phyloP scores from a whole-genome alignment of 2,113 vertebrate species.

The Opisthocomus hoazin region DNA sequence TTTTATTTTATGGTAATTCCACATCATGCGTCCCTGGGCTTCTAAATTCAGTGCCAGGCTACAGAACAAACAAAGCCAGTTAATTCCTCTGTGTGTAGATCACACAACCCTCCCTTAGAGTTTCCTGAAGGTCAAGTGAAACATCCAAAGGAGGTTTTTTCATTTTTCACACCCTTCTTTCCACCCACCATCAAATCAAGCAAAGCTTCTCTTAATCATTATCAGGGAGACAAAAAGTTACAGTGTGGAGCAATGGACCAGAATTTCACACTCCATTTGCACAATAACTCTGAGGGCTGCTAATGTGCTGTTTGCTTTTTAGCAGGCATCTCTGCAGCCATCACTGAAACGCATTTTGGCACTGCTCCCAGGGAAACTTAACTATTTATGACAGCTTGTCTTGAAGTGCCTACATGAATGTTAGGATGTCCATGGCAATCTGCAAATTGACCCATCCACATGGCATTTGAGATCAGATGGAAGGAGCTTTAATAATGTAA shows the following conservation, averaged over 20 bases:
- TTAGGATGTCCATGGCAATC: slow-evolving; percentile 61
- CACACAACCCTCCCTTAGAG: background rate
- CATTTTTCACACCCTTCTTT: slow-evolving; percentile 34
- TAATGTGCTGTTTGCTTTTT: slow-evolving; percentile 74
- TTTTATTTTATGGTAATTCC: slow-evolving; percentile 62
- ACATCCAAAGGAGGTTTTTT: background rate
- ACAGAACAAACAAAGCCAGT: slow-evolving; percentile 57
- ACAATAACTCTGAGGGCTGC: slow-evolving; percentile 69
- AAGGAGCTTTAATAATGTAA: slow-evolving; percentile 45
- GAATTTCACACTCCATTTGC: slow-evolving; percentile 78
- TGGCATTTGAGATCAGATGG: slow-evolving; percentile 53
- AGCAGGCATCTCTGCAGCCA: slow-evolving; percentile 69
- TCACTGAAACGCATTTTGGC: slow-evolving; percentile 69
- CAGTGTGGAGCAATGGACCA: slow-evolving; percentile 52
- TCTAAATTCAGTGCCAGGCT: slow-evolving; percentile 45
- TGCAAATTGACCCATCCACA: slow-evolving; percentile 64
- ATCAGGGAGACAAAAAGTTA: slow-evolving; percentile 70
- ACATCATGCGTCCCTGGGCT: slow-evolving; percentile 17
- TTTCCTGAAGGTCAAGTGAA: slow-evolving; percentile 67
- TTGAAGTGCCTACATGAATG: slow-evolving; percentile 62
- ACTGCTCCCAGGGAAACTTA: slow-evolving; percentile 62
- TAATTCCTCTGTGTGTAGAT: slow-evolving; percentile 38
- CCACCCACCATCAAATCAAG: slow-evolving; percentile 58
- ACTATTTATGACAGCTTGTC: slow-evolving; percentile 73
- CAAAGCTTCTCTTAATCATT: slow-evolving; percentile 69